These are phyloP conservation scores for Lophius americanus DNA, from an alignment of 2,797 vertebrate genomes.

Conservation along the genomic window DNA sequence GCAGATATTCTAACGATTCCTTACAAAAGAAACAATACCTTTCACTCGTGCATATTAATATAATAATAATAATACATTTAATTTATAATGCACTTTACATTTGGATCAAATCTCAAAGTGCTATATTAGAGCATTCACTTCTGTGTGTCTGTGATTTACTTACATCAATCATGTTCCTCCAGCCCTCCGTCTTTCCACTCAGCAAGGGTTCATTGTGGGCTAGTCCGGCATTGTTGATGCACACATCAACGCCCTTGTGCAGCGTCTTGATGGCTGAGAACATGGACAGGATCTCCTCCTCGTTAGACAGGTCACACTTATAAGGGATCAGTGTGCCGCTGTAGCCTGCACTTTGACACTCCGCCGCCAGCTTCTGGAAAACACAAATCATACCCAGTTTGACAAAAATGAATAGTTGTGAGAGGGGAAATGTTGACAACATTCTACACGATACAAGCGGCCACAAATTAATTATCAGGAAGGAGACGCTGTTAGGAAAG, in stretches of 20 bases:
- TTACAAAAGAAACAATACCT: neutral
- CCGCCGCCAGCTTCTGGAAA: constrained; percentile 91
- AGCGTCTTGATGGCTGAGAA: constrained; percentile 93
- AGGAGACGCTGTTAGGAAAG: constrained; percentile 1
- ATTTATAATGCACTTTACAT: too few species aligned
- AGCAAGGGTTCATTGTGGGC: constrained; percentile 91
- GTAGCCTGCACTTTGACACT: constrained; percentile 95
- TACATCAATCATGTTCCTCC: constrained; percentile 96
- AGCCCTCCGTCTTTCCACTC: constrained; percentile 89
- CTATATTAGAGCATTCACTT: constrained; percentile 7
- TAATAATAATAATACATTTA: too few species aligned
- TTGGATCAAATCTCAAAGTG: too few species aligned
- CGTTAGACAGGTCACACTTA: constrained; percentile 94
- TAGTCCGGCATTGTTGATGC: constrained; percentile 95
- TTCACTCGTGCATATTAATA: neutral
- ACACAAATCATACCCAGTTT: constrained; percentile 26
- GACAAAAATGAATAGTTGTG: neutral
- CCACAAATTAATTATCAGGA: constrained; percentile 6
- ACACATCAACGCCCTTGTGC: constrained; percentile 93
- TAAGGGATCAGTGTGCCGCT: constrained; percentile 91
- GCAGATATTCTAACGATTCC: neutral
- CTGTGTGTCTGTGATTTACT: constrained; percentile 74
- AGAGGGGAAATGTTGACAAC: neutral
- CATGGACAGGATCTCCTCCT: constrained; percentile 98
- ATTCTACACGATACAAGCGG: neutral